Base-by-base conservation (phyloP, 2,888 invertebrate species). In the Catocala fraxini region DNA sequence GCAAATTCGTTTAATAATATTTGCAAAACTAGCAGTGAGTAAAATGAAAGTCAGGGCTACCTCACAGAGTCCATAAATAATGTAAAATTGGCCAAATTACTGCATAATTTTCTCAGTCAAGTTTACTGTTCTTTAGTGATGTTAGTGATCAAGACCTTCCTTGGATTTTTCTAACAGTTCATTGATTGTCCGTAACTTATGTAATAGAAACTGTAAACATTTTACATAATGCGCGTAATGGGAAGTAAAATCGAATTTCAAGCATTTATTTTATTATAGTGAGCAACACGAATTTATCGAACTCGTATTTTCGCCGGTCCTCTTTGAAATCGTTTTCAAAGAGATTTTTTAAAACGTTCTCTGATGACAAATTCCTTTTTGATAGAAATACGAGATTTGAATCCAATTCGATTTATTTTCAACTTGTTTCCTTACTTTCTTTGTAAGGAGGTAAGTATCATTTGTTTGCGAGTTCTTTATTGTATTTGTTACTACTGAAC, bases 381-480 rank as follows among this genome's bases (percentile, higher is more conserved):
- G 63, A 70, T 72, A 65, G 59, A 74, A 71, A 70, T 66, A 57
- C 60, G 64, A 51, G 53, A 68, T 70, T 63, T 71, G 63, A 71
- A 73, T 74, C 41, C 49, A 39, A 63, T 67, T 67, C 52, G 59
- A 65, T 65, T 74, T 65, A 74, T 73, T 69, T 74, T 42, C 41
- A 64, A 59, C 52, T 54, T 47, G 49, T 48, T 10, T 55, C 33
- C 33, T 55, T 59, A 43, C 56, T 63, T 60, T 15, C 46, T 69
- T 68, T 66, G 62, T 65, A 47, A 43, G 41, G 11, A 2, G 52
- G 47, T 61, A 55, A 60, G 58, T 48, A 65, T 52, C 64, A 52
- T 68, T 65, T 73, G 59, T 73, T 65, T 60, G 46, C 45, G 13
- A 59, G 48, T 46, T 41, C 53, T 63, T 46, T n/a, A 63, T 55